Evolutionary conservation across 2,113 vertebrate genomes (phyloP).

Genomic region (Speoplatyrhinus poulsoni): DNA sequence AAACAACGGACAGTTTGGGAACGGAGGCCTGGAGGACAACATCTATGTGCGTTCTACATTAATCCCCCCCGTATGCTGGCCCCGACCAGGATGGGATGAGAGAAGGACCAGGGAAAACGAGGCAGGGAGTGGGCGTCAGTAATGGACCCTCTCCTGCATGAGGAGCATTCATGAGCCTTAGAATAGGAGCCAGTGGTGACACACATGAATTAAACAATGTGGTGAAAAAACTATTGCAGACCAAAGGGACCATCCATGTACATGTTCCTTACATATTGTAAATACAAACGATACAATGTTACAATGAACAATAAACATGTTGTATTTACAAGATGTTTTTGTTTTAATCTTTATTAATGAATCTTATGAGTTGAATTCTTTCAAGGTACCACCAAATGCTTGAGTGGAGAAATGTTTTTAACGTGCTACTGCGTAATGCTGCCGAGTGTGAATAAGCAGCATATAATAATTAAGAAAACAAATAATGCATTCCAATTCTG

Average conservation of each 20-base stretch:
- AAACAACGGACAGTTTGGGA: conserved; percentile 62
- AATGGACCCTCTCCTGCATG: conserved; percentile 26
- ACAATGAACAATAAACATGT: not conserved
- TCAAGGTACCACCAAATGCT: not conserved
- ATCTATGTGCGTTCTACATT: conserved; percentile 70
- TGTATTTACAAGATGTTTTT: conserved; percentile 12
- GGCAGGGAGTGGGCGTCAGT: conserved; percentile 36
- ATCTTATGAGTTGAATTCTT: conserved; percentile 16
- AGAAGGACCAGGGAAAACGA: conserved; percentile 38
- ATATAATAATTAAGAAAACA: conserved; percentile 13
- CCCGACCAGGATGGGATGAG: conserved; percentile 63
- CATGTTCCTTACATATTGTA: not conserved
- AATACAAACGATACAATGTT: not conserved
- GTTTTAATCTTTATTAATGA: conserved; percentile 34
- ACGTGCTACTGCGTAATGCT: conserved; percentile 4
- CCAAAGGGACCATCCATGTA: not conserved
- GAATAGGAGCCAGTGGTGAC: conserved; percentile 22
- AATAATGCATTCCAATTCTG: not conserved
- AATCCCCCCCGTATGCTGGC: conserved; percentile 47
- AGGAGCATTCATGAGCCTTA: conserved; percentile 13
- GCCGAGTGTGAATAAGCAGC: conserved; percentile 8
- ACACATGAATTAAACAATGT: conserved; percentile 23
- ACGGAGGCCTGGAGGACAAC: conserved; percentile 16
- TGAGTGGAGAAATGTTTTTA: conserved; percentile 12
- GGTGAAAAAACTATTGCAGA: conserved; percentile 1